These are phyloP conservation scores for Belonocnema kinseyi DNA, from an alignment of 1,140 invertebrate species.

Conservation along the genomic window DNA sequence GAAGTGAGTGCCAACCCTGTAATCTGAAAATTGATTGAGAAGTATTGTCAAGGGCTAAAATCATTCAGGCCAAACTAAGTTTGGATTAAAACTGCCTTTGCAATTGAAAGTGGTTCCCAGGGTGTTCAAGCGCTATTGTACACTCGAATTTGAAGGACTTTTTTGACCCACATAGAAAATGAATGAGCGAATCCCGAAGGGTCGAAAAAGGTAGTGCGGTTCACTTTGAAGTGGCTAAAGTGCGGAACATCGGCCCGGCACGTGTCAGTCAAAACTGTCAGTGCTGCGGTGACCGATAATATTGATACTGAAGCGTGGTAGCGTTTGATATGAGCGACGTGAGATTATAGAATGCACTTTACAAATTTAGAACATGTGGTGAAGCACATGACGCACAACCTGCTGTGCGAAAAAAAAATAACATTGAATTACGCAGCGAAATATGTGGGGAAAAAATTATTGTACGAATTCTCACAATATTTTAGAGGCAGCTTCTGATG, in stretches of 20 bases:
- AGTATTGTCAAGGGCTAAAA: background rate
- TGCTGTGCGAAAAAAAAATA: background rate
- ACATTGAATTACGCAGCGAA: background rate
- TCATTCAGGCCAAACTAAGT: too few species aligned
- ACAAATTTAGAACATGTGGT: slow-evolving; percentile 55
- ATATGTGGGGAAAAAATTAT: background rate
- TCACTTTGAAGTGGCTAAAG: slow-evolving; percentile 19
- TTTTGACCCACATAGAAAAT: slow-evolving; percentile 23
- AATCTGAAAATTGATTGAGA: too few species aligned
- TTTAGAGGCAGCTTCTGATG: too few species aligned
- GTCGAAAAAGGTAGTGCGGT: background rate
- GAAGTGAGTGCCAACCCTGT: too few species aligned
- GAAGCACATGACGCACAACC: slow-evolving; percentile 45
- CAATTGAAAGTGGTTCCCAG: slow-evolving; percentile 19
- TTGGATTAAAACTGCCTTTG: background rate
- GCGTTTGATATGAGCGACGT: slow-evolving; percentile 43
- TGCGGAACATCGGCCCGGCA: slow-evolving; percentile 37
- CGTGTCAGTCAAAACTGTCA: slow-evolving; percentile 43
- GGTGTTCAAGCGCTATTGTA: background rate
- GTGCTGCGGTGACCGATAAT: slow-evolving; percentile 42
- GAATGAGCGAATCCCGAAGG: background rate
- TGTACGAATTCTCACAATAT: too few species aligned
- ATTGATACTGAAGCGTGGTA: slow-evolving; percentile 52
- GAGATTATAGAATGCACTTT: slow-evolving; percentile 51
- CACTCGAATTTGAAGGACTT: slow-evolving; percentile 24